phyloP scores from a whole-genome alignment of 2,888 invertebrate species.

The Andrena flavipes region DNA sequence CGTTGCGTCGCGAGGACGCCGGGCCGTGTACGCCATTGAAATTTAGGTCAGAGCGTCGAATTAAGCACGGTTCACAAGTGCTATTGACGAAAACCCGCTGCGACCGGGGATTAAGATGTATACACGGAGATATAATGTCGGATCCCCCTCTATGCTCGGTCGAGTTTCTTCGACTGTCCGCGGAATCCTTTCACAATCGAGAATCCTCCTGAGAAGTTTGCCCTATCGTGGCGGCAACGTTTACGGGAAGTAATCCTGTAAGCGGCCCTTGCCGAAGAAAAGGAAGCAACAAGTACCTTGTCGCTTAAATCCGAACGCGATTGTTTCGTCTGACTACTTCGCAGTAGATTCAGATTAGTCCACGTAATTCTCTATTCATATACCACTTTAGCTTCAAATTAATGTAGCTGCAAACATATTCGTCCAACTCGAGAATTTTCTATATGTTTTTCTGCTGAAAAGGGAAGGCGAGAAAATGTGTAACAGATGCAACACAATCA shows the following conservation, averaged over 20 bases:
- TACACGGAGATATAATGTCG: slow-evolving; percentile 68
- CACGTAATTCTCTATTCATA: not conserved
- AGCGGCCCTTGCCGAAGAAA: slow-evolving; percentile 29
- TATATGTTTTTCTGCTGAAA: too few relatives aligned
- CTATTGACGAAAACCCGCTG: slow-evolving; percentile 71
- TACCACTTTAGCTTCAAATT: not conserved
- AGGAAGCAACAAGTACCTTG: not conserved
- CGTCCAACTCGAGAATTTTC: too few relatives aligned
- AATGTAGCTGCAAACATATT: not conserved
- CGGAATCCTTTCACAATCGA: slow-evolving; percentile 59
- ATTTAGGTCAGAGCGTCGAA: slow-evolving; percentile 69
- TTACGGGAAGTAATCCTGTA: slow-evolving; percentile 58
- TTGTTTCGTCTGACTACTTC: not conserved
- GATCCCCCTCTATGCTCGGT: slow-evolving; percentile 41
- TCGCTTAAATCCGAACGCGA: not conserved
- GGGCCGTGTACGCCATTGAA: slow-evolving; percentile 51
- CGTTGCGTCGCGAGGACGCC: slow-evolving; percentile 38
- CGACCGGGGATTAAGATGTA: slow-evolving; percentile 72
- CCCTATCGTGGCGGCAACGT: slow-evolving; percentile 31
- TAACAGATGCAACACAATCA: too few relatives aligned
- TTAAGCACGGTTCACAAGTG: slow-evolving; percentile 74
- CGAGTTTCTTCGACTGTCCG: slow-evolving; percentile 66
- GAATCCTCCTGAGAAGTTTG: slow-evolving; percentile 68
- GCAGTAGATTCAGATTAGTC: not conserved
- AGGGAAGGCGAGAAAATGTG: too few relatives aligned